These are phyloP conservation scores for Phoxinus dragarum DNA, from an alignment of 2,797 vertebrate genomes.

Conservation along the genomic window DNA sequence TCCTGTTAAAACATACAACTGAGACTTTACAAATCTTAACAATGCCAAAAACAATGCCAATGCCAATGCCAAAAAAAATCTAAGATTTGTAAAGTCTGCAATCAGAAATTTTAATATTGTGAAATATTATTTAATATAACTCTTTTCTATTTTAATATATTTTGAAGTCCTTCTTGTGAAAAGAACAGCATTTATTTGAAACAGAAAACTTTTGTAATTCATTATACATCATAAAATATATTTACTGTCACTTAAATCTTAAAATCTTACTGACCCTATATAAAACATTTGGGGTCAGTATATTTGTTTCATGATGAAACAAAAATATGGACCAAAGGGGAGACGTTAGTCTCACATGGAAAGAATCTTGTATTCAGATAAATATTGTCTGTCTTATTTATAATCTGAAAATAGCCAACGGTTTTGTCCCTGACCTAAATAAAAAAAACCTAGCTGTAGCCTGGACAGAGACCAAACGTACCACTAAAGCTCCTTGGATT, in stretches of 20 bases:
- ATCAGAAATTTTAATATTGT: neutral
- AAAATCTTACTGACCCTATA: neutral
- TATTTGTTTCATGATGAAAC: neutral
- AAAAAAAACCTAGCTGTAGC: neutral
- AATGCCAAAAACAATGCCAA: neutral
- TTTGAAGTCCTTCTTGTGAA: neutral
- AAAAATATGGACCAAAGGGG: neutral
- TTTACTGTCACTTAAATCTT: neutral
- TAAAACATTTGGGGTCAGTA: neutral
- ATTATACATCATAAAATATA: neutral
- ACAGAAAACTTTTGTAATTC: neutral
- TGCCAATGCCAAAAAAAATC: no score
- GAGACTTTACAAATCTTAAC: neutral
- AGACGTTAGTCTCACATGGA: neutral
- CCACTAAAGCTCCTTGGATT: slow-evolving; percentile 20
- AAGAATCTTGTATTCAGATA: neutral
- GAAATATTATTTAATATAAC: no score
- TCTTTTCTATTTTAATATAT: no score
- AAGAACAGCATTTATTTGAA: neutral
- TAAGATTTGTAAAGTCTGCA: neutral
- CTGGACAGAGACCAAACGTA: neutral
- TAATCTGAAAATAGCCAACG: slow-evolving; percentile 21
- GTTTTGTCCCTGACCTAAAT: slow-evolving; percentile 15
- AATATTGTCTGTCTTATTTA: neutral
- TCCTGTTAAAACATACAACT: neutral